Percentiles rank a stretch among this genome's conserved stretches.
phyloP scores from a whole-genome alignment of 1,140 invertebrate genomes.

The Drosophila insularis region DNA sequence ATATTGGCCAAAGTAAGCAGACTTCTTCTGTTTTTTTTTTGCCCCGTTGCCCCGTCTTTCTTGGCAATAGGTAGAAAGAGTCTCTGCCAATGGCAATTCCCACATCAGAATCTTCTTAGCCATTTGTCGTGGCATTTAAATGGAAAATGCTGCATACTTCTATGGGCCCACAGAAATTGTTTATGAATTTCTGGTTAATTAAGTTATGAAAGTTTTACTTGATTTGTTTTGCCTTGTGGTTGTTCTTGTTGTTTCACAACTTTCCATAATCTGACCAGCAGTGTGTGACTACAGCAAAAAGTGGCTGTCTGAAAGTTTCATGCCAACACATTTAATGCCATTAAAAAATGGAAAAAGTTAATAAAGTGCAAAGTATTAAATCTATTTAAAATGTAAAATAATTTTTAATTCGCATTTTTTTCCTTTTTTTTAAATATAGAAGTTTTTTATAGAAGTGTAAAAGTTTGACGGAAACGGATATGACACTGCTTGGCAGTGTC shows the following conservation, averaged over 20 bases:
- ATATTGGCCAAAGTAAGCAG: conserved; percentile 62
- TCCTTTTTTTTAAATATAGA: too few species aligned
- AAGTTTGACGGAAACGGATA: too few species aligned
- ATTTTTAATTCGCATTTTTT: not conserved
- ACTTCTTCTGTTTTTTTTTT: not conserved
- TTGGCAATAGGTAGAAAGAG: conserved; percentile 1
- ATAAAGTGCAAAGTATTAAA: not conserved
- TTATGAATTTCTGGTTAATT: conserved; percentile 14
- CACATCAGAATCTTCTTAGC: conserved; percentile 2
- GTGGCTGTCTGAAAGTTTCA: not conserved
- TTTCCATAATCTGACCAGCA: conserved; percentile 3
- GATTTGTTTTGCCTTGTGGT: not conserved
- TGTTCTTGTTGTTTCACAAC: not conserved
- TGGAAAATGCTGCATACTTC: conserved; percentile 27
- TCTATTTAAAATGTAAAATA: not conserved
- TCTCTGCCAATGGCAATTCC: conserved; percentile 7
- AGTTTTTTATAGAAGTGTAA: too few species aligned
- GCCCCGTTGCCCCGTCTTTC: not conserved
- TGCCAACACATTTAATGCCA: not conserved
- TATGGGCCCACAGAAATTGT: conserved; percentile 13
- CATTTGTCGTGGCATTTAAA: conserved; percentile 21
- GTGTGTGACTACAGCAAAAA: not conserved
- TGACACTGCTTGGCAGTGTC: too few species aligned
- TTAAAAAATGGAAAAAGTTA: not conserved
- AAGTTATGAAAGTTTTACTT: conserved; percentile 12